Percentiles rank a stretch among this genome's conserved stretches.
These are phyloP conservation scores for Semaprochilodus insignis DNA, from an alignment of 2,797 vertebrate species.

Conservation along the genomic window DNA sequence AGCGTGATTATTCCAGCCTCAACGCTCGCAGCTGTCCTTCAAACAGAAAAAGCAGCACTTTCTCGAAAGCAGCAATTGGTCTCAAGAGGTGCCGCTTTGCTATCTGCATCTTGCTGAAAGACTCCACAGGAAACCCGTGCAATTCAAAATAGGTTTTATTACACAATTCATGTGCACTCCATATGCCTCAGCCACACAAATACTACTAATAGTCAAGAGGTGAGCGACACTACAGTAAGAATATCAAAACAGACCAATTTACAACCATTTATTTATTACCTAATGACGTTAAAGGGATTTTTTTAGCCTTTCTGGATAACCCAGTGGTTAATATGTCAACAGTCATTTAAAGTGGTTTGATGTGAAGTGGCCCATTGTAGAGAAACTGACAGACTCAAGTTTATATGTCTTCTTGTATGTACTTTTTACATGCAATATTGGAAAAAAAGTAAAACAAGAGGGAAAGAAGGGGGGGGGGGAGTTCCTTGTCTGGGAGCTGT, in stretches of 20 bases:
- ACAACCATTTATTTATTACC: neutral
- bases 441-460: no score
- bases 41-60: constrained; percentile 8
- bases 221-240: neutral
- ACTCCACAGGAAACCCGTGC: neutral
- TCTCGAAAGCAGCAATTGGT: constrained; percentile 24
- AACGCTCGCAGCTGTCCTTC: constrained; percentile 21
- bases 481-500: no score
- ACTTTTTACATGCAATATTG: no score
- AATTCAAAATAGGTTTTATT: neutral
- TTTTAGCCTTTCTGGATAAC: no score
- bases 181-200: neutral
- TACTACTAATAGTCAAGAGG: neutral
- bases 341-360: no score
- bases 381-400: no score
- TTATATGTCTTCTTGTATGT: no score
- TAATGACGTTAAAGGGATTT: neutral
- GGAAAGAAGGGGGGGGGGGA: no score
- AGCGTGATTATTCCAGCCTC: constrained; percentile 33
- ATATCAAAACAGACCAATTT: neutral
- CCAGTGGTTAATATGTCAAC: no score
- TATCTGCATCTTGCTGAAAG: constrained; percentile 34
- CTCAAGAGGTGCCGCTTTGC: constrained; percentile 19
- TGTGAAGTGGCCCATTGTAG: no score
- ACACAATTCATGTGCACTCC: neutral